Base-by-base conservation (phyloP, 1,140 invertebrate genomes). In the Phortica variegata region DNA sequence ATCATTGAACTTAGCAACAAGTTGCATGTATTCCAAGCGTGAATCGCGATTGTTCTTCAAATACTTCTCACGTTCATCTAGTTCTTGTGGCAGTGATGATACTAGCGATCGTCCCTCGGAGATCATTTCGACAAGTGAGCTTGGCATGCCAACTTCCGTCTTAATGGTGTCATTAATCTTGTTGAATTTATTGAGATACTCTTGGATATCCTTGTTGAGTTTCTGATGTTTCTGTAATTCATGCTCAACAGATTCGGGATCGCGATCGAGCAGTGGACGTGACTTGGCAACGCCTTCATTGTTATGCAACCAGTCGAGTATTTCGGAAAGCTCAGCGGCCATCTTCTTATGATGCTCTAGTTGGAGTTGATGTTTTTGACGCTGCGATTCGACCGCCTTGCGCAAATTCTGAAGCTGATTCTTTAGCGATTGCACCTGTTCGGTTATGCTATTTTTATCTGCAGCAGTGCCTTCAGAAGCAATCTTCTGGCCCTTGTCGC, bases 401-500 rank as follows among this genome's bases (percentile, higher is more conserved):
- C 89, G 82, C 0, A 96, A 73, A 42, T 84, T 84, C 37, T 90
- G 83, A 1, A 95, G 71, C 52, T 93, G 87, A 69, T 90, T 88
- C 76, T 94, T 95, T 2, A 95, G 59, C 0, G 86, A 86, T 61
- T 95, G 91, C 12, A 95, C 60, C 56, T 95, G 86, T 63, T 93
- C 88, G 7, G 89, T 93, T 2, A 95, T 87, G 58, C 86, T 86
- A 63, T 95, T 93, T 51, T 88, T 83, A 65, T 95, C 92, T 13
- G 87, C 86, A 0, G 87, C 85, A 9, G 89, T 87, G 29, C 91
- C 90, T 77, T 96, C 93, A 1, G 86, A 84, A 7, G 89, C 89
- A 18, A 97, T 94, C 71, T 92, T 89, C 66, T 92, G 89, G 1
- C 91, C 93, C 77, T 95, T 95, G 60, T 96, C 93, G 16, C 85